These are phyloP conservation scores for Catocala fraxini DNA, from an alignment of 2,888 invertebrate species.

Conservation along the genomic window DNA sequence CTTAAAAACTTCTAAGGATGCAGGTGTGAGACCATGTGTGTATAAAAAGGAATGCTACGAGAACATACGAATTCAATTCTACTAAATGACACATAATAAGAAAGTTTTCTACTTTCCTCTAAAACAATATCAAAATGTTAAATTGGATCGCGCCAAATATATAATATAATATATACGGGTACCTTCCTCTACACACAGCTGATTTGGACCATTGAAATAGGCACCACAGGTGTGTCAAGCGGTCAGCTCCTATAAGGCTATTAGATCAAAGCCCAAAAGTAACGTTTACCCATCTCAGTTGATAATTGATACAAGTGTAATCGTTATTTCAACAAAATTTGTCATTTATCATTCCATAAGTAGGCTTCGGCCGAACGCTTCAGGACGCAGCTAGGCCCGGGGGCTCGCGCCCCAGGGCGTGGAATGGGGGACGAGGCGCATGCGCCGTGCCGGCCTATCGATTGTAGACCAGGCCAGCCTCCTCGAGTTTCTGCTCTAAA, in stretches of 20 bases:
- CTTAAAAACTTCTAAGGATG: too few relatives aligned
- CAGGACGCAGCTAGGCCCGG: constrained; percentile 52
- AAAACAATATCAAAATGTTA: too few relatives aligned
- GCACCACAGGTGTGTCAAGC: too few relatives aligned
- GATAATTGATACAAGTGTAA: constrained; percentile 31
- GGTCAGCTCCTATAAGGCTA: not conserved
- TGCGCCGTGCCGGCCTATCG: constrained; percentile 49
- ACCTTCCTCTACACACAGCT: too few relatives aligned
- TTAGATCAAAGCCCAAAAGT: not conserved
- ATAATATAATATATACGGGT: too few relatives aligned
- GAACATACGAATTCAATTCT: too few relatives aligned
- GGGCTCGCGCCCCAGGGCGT: constrained; percentile 16
- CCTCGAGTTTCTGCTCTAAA: constrained; percentile 35
- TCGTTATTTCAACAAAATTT: constrained; percentile 31
- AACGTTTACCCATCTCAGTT: not conserved
- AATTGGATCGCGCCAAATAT: too few relatives aligned
- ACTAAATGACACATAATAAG: too few relatives aligned
- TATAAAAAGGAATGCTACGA: too few relatives aligned
- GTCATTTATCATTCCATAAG: constrained; percentile 37
- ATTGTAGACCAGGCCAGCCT: constrained; percentile 42
- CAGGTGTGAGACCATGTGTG: too few relatives aligned
- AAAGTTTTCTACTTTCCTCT: too few relatives aligned
- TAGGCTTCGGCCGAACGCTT: constrained; percentile 46
- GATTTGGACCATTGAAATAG: too few relatives aligned
- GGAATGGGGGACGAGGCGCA: constrained; percentile 37